Evolutionary conservation across 2,113 vertebrate species (phyloP).

Genomic region (Dromiciops gliroides): DNA sequence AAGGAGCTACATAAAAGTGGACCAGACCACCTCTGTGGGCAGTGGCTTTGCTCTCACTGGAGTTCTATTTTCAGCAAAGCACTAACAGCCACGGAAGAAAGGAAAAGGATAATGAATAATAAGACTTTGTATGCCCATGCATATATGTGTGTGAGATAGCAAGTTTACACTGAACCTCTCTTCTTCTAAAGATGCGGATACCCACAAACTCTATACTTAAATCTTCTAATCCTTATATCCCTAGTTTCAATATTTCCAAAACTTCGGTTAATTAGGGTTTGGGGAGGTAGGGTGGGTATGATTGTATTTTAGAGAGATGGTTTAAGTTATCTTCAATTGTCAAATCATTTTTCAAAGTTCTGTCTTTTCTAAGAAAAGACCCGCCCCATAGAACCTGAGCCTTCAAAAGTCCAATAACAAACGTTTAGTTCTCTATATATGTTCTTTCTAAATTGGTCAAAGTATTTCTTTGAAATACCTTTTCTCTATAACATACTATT

Average conservation of each 20-base stretch:
- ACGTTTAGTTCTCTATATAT: not conserved
- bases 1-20: not conserved
- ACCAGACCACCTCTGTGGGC: no score
- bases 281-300: no score
- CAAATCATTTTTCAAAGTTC: not conserved
- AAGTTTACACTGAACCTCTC: not conserved
- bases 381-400: not conserved
- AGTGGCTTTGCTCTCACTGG: not conserved
- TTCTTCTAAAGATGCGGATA: not conserved
- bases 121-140: not conserved
- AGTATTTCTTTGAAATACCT: not conserved
- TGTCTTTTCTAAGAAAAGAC: not conserved
- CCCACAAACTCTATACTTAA: not conserved
- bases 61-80: not conserved
- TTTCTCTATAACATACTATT: not conserved
- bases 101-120: not conserved
- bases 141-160: not conserved
- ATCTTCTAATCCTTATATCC: not conserved
- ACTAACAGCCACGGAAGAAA: not conserved
- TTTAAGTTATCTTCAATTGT: not conserved
- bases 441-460: not conserved
- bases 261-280: not conserved
- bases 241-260: not conserved
- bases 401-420: not conserved
- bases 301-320: not conserved